Conservation (phyloP, 2,888 invertebrate species). For the Pachydiplax longipennis region DNA sequence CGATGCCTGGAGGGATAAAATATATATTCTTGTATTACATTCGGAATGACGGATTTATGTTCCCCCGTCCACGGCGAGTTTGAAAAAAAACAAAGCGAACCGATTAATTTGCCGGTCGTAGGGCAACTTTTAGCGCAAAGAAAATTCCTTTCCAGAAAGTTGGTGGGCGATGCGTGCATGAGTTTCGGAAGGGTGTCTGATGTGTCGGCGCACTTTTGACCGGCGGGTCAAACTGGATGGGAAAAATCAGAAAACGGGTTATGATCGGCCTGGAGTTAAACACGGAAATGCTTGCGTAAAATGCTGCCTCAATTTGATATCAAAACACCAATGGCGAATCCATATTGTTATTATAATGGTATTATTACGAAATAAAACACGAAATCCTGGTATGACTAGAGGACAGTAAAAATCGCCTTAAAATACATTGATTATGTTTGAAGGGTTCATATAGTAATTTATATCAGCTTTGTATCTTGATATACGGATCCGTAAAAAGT, state of each 20-base stretch:
- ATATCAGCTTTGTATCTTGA: no score
- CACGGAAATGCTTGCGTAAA: background rate
- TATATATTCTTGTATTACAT: no score
- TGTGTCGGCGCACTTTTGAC: background rate
- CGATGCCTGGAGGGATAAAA: no score
- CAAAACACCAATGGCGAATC: no score
- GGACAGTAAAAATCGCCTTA: no score
- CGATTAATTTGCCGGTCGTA: background rate
- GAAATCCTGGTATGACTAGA: no score
- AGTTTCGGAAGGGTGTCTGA: background rate
- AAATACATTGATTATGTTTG: no score
- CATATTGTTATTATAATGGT: no score
- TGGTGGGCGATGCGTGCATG: background rate
- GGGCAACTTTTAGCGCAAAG: background rate
- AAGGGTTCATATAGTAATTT: no score
- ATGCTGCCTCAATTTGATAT: background rate
- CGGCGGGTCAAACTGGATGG: background rate
- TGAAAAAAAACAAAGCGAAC: background rate
- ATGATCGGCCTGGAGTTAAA: background rate
- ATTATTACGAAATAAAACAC: no score
- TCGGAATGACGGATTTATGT: no score
- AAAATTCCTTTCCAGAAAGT: background rate
- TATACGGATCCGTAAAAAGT: no score
- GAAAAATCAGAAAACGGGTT: background rate
- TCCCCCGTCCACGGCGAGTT: background rate